A percentile compares a stretch with the other conserved stretches of the same genome.
Conservation (phyloP, 1,140 invertebrate genomes). For the Hyles euphorbiae region DNA sequence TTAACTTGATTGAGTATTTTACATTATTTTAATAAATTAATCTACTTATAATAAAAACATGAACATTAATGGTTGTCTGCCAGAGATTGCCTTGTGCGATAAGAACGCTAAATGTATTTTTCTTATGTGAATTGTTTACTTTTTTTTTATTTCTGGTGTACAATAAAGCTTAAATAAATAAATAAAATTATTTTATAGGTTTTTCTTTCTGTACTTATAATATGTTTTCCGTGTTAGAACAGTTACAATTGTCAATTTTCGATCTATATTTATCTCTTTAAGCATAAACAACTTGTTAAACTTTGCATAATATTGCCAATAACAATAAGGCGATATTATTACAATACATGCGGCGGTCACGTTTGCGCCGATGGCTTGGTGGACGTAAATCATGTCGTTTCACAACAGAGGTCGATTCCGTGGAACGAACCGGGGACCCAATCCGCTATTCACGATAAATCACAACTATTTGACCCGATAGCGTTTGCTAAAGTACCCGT, state of each 20-base stretch:
- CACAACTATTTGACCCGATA: conserved; percentile 7
- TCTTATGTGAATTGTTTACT: background rate
- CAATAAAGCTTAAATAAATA: background rate
- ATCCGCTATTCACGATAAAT: conserved; percentile 31
- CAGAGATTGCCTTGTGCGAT: too few species aligned
- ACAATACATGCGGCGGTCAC: conserved; percentile 23
- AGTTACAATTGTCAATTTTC: too few species aligned
- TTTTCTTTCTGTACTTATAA: too few species aligned
- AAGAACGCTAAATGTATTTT: background rate
- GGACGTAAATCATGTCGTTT: conserved; percentile 39
- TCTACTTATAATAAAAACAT: background rate
- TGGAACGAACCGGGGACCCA: conserved; percentile 21
- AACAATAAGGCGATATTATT: conserved; percentile 19
- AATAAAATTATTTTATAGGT: too few species aligned
- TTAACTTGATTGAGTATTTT: too few species aligned
- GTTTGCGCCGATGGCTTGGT: conserved; percentile 29
- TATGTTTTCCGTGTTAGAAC: too few species aligned
- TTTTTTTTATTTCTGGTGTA: background rate
- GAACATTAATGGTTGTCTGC: background rate
- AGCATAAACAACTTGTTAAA: too few species aligned
- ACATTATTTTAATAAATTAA: too few species aligned
- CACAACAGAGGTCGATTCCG: conserved; percentile 28
- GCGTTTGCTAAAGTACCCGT: too few species aligned
- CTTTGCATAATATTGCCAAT: conserved; percentile 5
- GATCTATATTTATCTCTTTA: too few species aligned